Percentiles rank a stretch among this genome's conserved stretches.
These are phyloP conservation scores for Ericerus pela DNA, from an alignment of 1,140 invertebrate genomes.

Conservation along the genomic window DNA sequence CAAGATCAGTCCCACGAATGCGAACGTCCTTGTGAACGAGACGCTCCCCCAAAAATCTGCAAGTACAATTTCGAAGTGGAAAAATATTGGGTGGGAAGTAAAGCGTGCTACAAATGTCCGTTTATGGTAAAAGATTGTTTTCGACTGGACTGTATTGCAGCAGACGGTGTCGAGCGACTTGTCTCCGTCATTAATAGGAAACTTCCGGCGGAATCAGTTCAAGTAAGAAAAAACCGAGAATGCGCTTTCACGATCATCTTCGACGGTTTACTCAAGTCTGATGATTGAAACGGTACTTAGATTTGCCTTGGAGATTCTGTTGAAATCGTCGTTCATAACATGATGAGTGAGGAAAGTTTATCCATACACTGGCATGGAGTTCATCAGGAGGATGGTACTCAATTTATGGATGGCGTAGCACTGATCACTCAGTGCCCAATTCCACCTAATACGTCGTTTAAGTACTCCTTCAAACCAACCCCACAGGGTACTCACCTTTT, in stretches of 20 bases:
- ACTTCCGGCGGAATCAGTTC: slow-evolving; percentile 69
- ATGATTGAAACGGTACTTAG: too few relatives aligned
- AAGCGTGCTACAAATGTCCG: slow-evolving; percentile 75
- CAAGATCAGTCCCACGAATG: background rate
- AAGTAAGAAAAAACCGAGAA: too few relatives aligned
- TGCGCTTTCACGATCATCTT: too few relatives aligned
- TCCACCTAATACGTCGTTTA: slow-evolving; percentile 38
- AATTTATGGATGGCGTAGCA: slow-evolving; percentile 49
- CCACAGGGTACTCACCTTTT: slow-evolving; percentile 47
- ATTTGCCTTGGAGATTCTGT: slow-evolving; percentile 42
- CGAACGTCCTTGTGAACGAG: slow-evolving; percentile 35
- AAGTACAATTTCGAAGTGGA: slow-evolving; percentile 55
- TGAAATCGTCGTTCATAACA: slow-evolving; percentile 42
- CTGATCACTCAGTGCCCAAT: slow-evolving; percentile 55
- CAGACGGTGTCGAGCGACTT: slow-evolving; percentile 56
- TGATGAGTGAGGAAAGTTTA: slow-evolving; percentile 33
- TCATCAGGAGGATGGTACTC: slow-evolving; percentile 33
- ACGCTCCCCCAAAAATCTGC: slow-evolving; percentile 44
- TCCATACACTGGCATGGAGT: slow-evolving; percentile 40
- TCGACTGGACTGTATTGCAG: slow-evolving; percentile 60
- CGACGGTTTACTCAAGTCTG: too few relatives aligned
- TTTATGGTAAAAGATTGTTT: slow-evolving; percentile 56
- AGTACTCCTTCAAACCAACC: slow-evolving; percentile 36
- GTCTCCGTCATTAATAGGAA: slow-evolving; percentile 70
- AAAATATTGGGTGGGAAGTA: slow-evolving; percentile 67